Conservation (phyloP, 2,797 vertebrate species). For the Lacerta agilis region DNA sequence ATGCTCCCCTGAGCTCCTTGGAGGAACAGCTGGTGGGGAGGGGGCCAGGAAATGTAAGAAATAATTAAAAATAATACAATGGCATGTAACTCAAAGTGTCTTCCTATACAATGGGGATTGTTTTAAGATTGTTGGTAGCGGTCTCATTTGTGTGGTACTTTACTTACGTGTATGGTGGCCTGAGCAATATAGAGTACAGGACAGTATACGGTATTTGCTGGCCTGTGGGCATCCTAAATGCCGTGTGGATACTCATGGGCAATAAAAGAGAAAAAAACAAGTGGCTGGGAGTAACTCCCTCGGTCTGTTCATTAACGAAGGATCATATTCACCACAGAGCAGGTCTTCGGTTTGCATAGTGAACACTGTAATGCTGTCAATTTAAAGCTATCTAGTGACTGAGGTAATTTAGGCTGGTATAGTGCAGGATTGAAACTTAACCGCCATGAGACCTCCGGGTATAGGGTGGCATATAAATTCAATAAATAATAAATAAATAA, state of each 20-base stretch:
- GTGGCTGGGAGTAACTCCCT: conserved; percentile 22
- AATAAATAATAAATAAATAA: too few relatives aligned
- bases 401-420: background rate
- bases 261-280: background rate
- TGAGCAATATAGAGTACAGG: background rate
- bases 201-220: conserved; percentile 20
- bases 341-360: background rate
- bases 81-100: background rate
- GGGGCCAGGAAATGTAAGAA: background rate
- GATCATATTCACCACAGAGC: background rate
- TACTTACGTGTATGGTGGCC: background rate
- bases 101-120: background rate
- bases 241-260: conserved; percentile 32
- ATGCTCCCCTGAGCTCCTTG: background rate
- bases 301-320: background rate
- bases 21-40: background rate
- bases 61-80: background rate
- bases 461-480: too few relatives aligned
- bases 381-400: background rate
- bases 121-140: background rate
- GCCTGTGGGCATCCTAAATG: conserved; percentile 11
- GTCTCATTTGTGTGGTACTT: background rate
- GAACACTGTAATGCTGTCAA: background rate
- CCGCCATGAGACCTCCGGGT: too few relatives aligned
- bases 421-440: background rate